Evolutionary conservation across 2,797 vertebrate genomes (phyloP).

Genomic region (Ctenosaura bakeri): DNA sequence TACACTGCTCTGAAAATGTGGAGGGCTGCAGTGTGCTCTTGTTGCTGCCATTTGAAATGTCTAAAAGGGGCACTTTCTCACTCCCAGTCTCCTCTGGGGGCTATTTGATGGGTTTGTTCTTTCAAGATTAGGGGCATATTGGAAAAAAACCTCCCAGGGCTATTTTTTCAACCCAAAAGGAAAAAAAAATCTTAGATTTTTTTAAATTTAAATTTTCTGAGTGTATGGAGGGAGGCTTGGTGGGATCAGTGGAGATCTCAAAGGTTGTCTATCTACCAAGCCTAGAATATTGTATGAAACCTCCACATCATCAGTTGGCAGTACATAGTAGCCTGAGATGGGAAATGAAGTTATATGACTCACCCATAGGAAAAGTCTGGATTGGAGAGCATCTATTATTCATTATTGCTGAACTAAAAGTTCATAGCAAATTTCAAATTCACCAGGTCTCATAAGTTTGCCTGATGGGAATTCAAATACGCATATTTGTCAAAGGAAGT

Average conservation of each 20-base stretch:
- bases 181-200: too few relatives aligned
- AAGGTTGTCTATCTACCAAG: neutral
- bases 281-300: neutral
- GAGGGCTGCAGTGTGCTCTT: too few relatives aligned
- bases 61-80: too few relatives aligned
- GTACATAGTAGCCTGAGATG: neutral
- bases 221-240: too few relatives aligned
- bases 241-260: neutral
- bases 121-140: too few relatives aligned
- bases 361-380: neutral
- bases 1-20: too few relatives aligned
- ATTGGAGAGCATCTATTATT: neutral
- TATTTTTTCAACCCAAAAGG: too few relatives aligned
- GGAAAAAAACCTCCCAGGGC: too few relatives aligned
- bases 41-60: too few relatives aligned
- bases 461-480: slow-evolving; percentile 22
- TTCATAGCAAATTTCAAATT: slow-evolving; percentile 10
- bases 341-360: neutral
- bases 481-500: slow-evolving; percentile 16
- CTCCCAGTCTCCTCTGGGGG: too few relatives aligned
- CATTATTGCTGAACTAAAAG: neutral
- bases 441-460: slow-evolving; percentile 4
- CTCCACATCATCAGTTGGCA: neutral
- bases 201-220: too few relatives aligned
- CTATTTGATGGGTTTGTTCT: too few relatives aligned